A percentile compares a stretch with the other conserved stretches of the same genome.
Evolutionary conservation across 64 coral and sea anemone genomes (phyloP).

Genomic region (Dendrophyllia cribrosa): DNA sequence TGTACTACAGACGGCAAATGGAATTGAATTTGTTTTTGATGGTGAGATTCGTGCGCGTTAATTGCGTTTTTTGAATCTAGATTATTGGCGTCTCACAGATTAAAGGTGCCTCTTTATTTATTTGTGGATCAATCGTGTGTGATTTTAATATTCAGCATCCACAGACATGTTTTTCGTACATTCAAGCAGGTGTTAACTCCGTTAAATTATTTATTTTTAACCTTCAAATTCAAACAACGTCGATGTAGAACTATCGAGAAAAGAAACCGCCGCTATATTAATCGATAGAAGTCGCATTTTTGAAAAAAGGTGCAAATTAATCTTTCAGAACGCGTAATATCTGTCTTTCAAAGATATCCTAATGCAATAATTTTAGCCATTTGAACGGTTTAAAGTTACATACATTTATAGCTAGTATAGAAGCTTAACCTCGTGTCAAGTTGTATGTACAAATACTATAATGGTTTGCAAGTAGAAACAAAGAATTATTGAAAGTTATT

Average conservation of each 20-base stretch:
- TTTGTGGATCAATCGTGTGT: neutral
- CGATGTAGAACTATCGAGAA: neutral
- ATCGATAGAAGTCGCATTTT: neutral
- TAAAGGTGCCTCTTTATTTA: too few species aligned
- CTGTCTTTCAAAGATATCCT: neutral
- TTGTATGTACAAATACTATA: too few species aligned
- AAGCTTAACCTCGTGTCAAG: too few species aligned
- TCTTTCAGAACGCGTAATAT: neutral
- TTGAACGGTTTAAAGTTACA: too few species aligned
- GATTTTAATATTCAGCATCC: constrained; percentile 1
- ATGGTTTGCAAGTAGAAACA: too few species aligned
- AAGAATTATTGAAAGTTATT: too few species aligned
- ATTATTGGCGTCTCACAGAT: too few species aligned
- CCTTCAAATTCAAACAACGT: constrained; percentile 3
- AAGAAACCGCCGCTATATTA: neutral
- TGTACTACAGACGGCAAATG: neutral
- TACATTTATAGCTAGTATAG: too few species aligned
- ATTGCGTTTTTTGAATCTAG: too few species aligned
- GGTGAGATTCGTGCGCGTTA: too few species aligned
- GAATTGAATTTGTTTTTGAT: neutral
- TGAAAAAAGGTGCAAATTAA: neutral
- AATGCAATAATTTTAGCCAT: neutral
- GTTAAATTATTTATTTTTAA: neutral
- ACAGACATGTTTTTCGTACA: neutral
- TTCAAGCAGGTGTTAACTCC: neutral